Evolutionary conservation across 1,140 invertebrate species (phyloP).

Genomic region (Scylla paramamosain): DNA sequence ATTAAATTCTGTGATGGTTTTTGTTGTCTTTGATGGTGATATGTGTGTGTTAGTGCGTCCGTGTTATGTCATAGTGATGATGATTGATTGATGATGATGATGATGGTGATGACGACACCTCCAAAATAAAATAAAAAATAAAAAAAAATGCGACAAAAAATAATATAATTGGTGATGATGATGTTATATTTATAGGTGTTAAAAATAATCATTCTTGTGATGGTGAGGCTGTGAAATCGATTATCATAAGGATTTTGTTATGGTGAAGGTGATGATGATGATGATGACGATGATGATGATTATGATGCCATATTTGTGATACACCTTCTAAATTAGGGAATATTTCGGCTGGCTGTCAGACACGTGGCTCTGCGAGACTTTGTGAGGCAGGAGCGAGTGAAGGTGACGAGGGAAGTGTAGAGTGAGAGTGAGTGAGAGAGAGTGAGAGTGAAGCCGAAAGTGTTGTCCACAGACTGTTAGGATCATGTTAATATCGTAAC

Average conservation of each 20-base stretch:
- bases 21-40: not conserved
- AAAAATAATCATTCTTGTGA: not conserved
- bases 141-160: not conserved
- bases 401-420: not conserved
- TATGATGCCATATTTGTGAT: not conserved
- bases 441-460: not conserved
- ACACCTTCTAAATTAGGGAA: not conserved
- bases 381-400: too few species aligned
- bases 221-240: slow-evolving; percentile 3
- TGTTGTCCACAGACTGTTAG: not conserved
- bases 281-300: not conserved
- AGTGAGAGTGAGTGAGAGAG: not conserved
- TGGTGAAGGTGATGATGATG: not conserved
- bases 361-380: too few species aligned
- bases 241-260: not conserved
- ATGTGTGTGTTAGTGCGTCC: not conserved
- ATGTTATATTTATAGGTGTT: not conserved
- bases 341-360: not conserved
- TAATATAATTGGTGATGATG: not conserved
- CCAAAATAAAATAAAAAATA: not conserved
- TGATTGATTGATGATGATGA: not conserved
- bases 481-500: too few species aligned
- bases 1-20: slow-evolving; percentile 1
- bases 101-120: not conserved
- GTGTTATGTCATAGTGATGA: not conserved